Percentiles rank a stretch among this genome's conserved stretches.
Conservation (phyloP, 2,113 vertebrate species). For the Gopherus evgoodei region DNA sequence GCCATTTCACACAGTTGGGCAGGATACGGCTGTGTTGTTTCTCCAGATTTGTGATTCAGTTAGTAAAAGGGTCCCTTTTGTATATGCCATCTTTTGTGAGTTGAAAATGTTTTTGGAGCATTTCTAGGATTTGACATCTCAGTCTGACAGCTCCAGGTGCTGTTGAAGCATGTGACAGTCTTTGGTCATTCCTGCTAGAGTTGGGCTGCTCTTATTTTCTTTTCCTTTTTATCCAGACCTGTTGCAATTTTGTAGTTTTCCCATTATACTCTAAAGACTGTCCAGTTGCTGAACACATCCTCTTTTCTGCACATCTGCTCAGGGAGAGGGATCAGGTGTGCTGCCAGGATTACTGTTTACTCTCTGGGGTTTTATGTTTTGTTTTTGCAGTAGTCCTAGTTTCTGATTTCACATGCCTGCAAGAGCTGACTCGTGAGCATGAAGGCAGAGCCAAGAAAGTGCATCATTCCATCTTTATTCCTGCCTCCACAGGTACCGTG, state of each 20-base stretch:
- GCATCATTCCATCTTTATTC: neutral
- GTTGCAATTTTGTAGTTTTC: neutral
- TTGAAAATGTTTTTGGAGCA: neutral
- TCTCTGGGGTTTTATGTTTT: neutral
- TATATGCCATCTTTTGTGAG: neutral
- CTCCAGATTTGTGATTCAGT: neutral
- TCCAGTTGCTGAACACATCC: neutral
- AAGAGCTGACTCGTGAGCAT: neutral
- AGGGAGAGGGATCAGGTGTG: neutral
- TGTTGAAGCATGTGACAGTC: neutral
- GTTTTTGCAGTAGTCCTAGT: neutral
- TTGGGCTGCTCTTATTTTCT: neutral
- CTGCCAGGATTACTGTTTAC: neutral
- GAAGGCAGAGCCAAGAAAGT: neutral
- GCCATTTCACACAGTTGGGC: neutral
- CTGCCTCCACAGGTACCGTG: neutral
- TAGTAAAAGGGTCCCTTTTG: neutral
- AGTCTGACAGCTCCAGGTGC: neutral
- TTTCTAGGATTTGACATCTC: neutral
- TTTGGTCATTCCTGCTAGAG: neutral
- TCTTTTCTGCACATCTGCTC: neutral
- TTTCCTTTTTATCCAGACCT: neutral
- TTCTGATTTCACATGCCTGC: neutral
- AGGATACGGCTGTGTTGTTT: neutral
- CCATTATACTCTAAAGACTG: neutral